Conservation (phyloP, 2,888 invertebrate species). For the Pterostichus niger region DNA sequence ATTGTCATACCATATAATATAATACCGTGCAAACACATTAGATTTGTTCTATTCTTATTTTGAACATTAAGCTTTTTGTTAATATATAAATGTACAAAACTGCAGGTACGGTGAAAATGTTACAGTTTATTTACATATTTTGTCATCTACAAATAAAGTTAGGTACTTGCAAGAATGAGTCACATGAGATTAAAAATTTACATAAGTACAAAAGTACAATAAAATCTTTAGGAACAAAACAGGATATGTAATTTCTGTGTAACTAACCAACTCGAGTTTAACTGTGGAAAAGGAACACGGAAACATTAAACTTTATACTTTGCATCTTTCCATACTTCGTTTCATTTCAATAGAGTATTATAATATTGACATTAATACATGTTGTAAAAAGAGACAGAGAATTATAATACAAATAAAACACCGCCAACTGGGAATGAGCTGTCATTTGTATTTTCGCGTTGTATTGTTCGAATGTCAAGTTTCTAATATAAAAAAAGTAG, state of each 20-base stretch:
- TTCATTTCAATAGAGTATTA: too few relatives aligned
- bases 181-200: slow-evolving; percentile 8
- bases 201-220: slow-evolving; percentile 14
- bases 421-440: too few relatives aligned
- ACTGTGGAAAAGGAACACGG: not conserved
- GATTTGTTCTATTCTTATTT: not conserved
- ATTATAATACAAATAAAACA: too few relatives aligned
- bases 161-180: slow-evolving; percentile 10
- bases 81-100: slow-evolving; percentile 12
- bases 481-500: too few relatives aligned
- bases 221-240: slow-evolving; percentile 29
- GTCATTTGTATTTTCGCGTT: too few relatives aligned
- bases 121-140: slow-evolving; percentile 27
- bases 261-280: not conserved
- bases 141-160: not conserved
- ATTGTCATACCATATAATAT: not conserved
- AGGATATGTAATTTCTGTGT: slow-evolving; percentile 15
- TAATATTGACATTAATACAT: too few relatives aligned
- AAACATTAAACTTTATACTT: slow-evolving; percentile 15
- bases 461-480: too few relatives aligned
- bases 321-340: too few relatives aligned
- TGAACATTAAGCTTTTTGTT: slow-evolving; percentile 18
- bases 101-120: slow-evolving; percentile 9
- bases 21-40: not conserved
- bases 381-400: too few relatives aligned